Conservation (phyloP, 37 sponge, comb jelly and placozoan species). For the Theonella swinhoei region DNA sequence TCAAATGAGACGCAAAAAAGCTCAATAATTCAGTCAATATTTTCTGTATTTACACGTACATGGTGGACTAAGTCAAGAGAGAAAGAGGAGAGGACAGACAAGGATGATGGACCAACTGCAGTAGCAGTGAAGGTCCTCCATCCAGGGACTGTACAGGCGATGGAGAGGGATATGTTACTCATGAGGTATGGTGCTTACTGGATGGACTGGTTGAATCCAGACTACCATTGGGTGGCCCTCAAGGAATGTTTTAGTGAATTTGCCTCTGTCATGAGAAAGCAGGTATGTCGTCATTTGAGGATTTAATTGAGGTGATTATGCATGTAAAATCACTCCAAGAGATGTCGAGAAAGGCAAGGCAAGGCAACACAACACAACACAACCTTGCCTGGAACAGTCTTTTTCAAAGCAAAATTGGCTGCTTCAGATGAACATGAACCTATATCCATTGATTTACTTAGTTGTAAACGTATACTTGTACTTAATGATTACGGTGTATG, state of each 20-base stretch:
- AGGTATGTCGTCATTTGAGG: too few relatives aligned
- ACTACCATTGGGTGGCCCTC: slow-evolving; percentile 64
- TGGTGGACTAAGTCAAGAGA: neutral
- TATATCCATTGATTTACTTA: neutral
- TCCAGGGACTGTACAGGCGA: slow-evolving; percentile 35
- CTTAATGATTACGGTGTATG: too few relatives aligned
- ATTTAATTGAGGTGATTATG: neutral
- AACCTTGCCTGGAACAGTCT: neutral
- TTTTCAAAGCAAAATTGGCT: too few relatives aligned
- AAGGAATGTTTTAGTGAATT: slow-evolving; percentile 71
- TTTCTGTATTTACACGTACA: neutral
- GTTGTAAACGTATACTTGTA: neutral
- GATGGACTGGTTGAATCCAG: slow-evolving; percentile 59
- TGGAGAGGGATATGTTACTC: slow-evolving; percentile 51
- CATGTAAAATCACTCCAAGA: neutral
- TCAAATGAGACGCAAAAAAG: neutral
- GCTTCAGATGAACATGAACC: too few relatives aligned
- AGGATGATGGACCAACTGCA: neutral
- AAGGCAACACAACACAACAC: too few relatives aligned
- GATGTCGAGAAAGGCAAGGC: too few relatives aligned
- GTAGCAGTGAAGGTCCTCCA: slow-evolving; percentile 78
- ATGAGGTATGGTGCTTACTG: slow-evolving; percentile 63
- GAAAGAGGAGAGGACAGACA: neutral
- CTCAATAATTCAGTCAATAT: too few relatives aligned
- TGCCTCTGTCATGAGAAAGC: slow-evolving; percentile 44